These are phyloP conservation scores for Atherinosoma microstoma DNA, from an alignment of 2,797 vertebrate species.

Conservation along the genomic window DNA sequence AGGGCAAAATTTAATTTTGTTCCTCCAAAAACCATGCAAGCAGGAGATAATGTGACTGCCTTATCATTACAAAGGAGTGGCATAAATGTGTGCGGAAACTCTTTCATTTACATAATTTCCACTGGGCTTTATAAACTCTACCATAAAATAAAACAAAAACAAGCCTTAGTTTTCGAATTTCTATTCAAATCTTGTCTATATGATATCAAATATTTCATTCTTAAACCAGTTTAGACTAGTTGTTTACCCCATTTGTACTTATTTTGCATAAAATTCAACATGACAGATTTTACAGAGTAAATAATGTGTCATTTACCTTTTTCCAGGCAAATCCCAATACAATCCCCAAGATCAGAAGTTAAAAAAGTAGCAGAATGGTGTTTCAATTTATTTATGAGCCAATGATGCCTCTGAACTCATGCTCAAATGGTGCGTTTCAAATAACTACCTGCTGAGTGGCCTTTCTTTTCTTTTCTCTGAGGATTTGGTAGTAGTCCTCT, in stretches of 20 bases:
- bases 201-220: not conserved
- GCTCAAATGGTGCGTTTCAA: slow-evolving; percentile 53
- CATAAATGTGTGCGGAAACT: not conserved
- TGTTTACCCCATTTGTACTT: not conserved
- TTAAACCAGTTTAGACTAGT: not conserved
- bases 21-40: not conserved
- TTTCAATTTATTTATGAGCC: slow-evolving; percentile 4
- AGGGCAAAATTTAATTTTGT: not conserved
- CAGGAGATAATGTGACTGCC: not conserved
- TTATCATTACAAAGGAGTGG: not conserved
- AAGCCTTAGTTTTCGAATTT: not conserved
- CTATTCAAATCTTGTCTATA: slow-evolving; percentile 5
- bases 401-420: slow-evolving; percentile 18
- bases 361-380: not conserved
- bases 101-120: not conserved
- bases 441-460: slow-evolving; percentile 51
- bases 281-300: not conserved
- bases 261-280: not conserved
- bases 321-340: not conserved
- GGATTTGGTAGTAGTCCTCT: slow-evolving; percentile 40
- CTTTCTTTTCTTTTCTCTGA: slow-evolving; percentile 35
- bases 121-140: not conserved
- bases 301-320: too few relatives aligned
- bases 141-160: not conserved
- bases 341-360: not conserved